Conservation (phyloP, 2,797 vertebrate species). For the Psittacula echo region DNA sequence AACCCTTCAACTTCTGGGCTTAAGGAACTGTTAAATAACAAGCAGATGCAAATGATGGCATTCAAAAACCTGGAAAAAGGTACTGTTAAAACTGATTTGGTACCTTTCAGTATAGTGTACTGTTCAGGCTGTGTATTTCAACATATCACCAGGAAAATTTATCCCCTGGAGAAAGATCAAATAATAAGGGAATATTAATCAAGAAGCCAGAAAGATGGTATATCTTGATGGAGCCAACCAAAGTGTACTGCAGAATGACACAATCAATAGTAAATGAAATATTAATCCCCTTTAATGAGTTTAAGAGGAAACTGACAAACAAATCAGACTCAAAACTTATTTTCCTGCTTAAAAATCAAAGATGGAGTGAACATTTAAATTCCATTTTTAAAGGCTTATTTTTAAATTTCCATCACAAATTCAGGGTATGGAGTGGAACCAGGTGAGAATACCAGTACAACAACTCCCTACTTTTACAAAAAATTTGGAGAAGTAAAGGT, state of each 20-base stretch:
- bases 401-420: background rate
- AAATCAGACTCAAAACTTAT: background rate
- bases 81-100: slow-evolving; percentile 26
- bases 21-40: slow-evolving; percentile 56
- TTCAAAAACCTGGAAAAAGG: slow-evolving; percentile 49
- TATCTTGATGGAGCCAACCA: background rate
- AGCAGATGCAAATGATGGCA: slow-evolving; percentile 23
- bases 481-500: background rate
- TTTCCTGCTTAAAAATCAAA: background rate
- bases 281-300: background rate
- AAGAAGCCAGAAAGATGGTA: background rate
- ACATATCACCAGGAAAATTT: background rate
- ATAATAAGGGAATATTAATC: background rate
- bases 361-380: background rate
- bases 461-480: background rate
- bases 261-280: background rate
- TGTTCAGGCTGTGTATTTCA: background rate
- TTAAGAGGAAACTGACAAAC: background rate
- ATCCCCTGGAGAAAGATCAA: slow-evolving; percentile 11
- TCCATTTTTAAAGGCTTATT: background rate
- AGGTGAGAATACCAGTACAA: background rate
- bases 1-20: slow-evolving; percentile 60
- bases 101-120: background rate
- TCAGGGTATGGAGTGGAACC: background rate
- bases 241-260: background rate